Base-by-base conservation (phyloP, 2,113 vertebrate genomes). In the Hydrochoerus hydrochaeris region DNA sequence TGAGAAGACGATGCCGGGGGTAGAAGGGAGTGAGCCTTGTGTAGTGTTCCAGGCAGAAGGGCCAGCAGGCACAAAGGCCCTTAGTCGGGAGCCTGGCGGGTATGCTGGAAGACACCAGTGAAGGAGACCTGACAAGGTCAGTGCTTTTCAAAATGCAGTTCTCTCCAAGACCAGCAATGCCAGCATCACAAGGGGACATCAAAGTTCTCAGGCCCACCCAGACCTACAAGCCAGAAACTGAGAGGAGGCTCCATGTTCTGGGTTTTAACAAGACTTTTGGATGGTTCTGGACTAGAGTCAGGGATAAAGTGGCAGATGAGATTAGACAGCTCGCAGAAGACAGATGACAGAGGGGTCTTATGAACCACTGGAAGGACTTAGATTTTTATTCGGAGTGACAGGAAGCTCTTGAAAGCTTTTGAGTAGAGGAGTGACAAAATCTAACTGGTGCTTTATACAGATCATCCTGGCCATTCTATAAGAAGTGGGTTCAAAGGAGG, bases 151-250 rank as follows among this genome's bases (percentile, higher is more conserved):
- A 83, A 96, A 32, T 78, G 41, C 44, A 10, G 4, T 38, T 89
- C 73, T 77, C 65, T 35, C 58, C 44, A 75, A 90, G 28, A 73
- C 52, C 46, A 62, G 58, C 46, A 49, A 7, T 9, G 80, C 24
- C 41, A 63, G 52, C 67, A 81, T 83, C 49, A 65, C 63, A 32
- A 77, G 30, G 44, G 46, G 84, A 86, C 62, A 94, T n/a, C 13
- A 88, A 89, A 69, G 82, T 60, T 86, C 63, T 91, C 80, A 73
- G 62, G 32, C 49, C 41, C 24, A 84, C 32, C 84, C 60, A 96
- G 52, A 60, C 20, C 77, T 87, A 7, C 63, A 58, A 94, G 77
- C 69, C 63, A 85, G 60, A 73, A 93, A 85, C 77, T 57, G 41
- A 84, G 63, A 24, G 14, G 1, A 35, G 3, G 10, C 24, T 96